Evolutionary conservation across 2,797 vertebrate genomes (phyloP).

Genomic region (Sciaenops ocellatus): DNA sequence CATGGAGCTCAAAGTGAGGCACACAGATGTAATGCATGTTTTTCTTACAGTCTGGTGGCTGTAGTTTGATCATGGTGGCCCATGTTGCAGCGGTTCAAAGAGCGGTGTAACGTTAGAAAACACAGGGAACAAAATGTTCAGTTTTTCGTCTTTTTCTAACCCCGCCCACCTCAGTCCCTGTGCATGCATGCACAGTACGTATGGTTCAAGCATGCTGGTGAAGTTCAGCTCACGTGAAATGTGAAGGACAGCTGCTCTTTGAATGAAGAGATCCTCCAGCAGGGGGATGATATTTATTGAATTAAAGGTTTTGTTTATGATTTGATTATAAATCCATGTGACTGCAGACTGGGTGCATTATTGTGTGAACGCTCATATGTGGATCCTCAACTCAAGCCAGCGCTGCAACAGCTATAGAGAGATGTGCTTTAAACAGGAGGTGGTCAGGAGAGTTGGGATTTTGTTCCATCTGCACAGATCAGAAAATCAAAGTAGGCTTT

Average conservation of each 20-base stretch:
- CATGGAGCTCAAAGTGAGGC: background rate
- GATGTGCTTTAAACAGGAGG: background rate
- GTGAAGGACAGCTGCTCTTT: no score
- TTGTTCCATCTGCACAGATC: background rate
- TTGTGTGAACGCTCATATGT: no score
- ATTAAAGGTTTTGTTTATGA: background rate
- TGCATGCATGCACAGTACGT: background rate
- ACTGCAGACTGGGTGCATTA: no score
- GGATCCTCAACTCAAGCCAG: no score
- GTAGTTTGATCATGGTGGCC: background rate
- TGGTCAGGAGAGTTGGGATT: background rate
- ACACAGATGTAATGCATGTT: no score
- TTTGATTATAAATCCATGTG: background rate
- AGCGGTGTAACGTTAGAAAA: background rate
- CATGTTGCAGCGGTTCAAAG: background rate
- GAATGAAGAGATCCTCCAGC: background rate
- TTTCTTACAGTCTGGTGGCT: background rate
- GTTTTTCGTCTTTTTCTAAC: constrained; percentile 4
- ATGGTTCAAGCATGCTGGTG: background rate
- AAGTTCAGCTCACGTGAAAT: no score
- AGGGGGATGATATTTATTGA: background rate
- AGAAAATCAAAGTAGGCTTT: background rate
- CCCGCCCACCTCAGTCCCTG: constrained; percentile 44
- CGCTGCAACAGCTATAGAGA: no score
- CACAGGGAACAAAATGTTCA: constrained; percentile 72